Evolutionary conservation across 2,113 vertebrate genomes (phyloP), one percentile per base, ranked within the genome.

Genomic region (Podarcis cretensis): DNA sequence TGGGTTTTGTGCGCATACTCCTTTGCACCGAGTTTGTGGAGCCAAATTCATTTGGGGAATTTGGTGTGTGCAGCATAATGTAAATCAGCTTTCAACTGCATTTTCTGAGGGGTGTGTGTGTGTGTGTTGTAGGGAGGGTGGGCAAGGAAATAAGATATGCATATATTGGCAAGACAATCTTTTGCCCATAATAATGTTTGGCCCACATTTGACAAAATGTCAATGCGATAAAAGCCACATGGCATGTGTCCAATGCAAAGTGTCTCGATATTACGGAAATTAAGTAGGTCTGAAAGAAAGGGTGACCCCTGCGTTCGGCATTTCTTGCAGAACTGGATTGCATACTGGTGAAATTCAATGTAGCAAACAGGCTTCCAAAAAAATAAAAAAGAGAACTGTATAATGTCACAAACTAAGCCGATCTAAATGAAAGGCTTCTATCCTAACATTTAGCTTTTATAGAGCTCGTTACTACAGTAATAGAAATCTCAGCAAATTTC

Each of bases 401-500:
- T 91, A 89, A 90, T 92, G 48, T 89, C 83, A 83, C 92, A 92
- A 93, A 85, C n/a, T 83, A 80, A 90, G 27, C 86, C 90, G 77
- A 59, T 94, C 81, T 94, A 85, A 86, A 91, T 79, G 65, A 90
- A 94, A 92, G 90, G 88, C 90, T 94, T 93, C 35, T 88, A 81
- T 86, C 71, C 71, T 89, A 85, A 81, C 69, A 43, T 76, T 73
- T 85, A 84, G 85, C 86, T 93, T 95, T 91, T 91, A 57, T 89
- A 84, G 77, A 90, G 77, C n/a, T 87, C 48, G 79, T 90, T 91
- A 93, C 91, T 84, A 92, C 88, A 83, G 37, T 90, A 87, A 89
- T 91, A 94, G 91, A 94, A 77, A 93, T 95, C 94, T 95, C 87
- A 92, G 89, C 92, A 93, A 89, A 90, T 95, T 95, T 95, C 89